Evolutionary conservation across 2,113 vertebrate genomes (phyloP).

Genomic region (Siniperca chuatsi): DNA sequence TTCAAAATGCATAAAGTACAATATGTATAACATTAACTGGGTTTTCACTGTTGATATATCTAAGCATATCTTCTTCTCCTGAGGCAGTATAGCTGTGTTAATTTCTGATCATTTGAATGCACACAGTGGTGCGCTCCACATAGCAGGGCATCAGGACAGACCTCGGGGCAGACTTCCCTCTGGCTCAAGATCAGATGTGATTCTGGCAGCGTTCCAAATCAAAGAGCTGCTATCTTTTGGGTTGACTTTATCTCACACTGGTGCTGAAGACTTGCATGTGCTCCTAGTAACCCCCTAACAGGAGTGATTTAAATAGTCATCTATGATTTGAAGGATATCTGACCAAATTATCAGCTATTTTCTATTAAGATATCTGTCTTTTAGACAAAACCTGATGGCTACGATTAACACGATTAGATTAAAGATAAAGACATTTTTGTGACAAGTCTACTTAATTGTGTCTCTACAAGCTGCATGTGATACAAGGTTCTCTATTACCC

Average conservation of each 20-base stretch:
- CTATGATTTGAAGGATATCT: constrained; percentile 8
- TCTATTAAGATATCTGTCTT: neutral
- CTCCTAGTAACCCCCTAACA: neutral
- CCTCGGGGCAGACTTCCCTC: constrained; percentile 47
- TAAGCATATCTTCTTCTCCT: constrained; percentile 31
- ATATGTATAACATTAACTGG: constrained; percentile 16
- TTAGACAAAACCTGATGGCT: neutral
- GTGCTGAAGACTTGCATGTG: constrained; percentile 24
- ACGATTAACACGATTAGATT: neutral
- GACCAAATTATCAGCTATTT: constrained; percentile 17
- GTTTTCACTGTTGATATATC: constrained; percentile 15
- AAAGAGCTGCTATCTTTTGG: constrained; percentile 40
- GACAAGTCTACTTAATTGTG: constrained; percentile 16
- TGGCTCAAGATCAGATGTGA: constrained; percentile 51
- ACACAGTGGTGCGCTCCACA: constrained; percentile 16
- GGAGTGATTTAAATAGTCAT: constrained; percentile 11
- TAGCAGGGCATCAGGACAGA: constrained; percentile 51
- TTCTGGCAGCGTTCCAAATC: constrained; percentile 61
- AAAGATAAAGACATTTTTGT: constrained; percentile 21
- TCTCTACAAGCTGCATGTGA: neutral
- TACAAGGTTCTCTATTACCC: neutral
- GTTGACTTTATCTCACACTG: constrained; percentile 42
- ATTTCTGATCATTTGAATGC: constrained; percentile 74
- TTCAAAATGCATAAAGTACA: neutral
- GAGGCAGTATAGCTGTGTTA: constrained; percentile 44